phyloP scores from a whole-genome alignment of 2,113 vertebrate genomes.

The Chloroceryle aenea region DNA sequence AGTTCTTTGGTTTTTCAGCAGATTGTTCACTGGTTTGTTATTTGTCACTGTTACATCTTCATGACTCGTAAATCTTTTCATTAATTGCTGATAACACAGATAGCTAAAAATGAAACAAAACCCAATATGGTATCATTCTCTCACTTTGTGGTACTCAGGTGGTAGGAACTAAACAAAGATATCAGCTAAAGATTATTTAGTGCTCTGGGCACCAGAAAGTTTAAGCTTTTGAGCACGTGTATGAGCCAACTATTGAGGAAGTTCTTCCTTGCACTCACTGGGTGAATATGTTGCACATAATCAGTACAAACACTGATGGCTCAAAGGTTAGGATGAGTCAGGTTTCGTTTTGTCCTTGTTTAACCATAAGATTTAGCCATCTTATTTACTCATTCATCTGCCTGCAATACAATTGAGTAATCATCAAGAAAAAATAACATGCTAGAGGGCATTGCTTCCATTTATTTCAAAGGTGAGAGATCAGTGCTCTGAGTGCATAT shows the following conservation, averaged over 20 bases:
- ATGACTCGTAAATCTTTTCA: not conserved
- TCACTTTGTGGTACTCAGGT: not conserved
- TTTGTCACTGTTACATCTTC: not conserved
- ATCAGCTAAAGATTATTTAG: not conserved
- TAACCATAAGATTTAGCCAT: not conserved
- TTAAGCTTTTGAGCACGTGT: not conserved
- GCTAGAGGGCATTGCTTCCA: fast-evolving
- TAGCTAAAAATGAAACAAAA: not conserved
- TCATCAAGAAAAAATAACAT: not conserved
- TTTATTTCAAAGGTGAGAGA: not conserved
- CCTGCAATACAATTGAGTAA: not conserved
- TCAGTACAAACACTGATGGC: not conserved
- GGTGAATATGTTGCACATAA: not conserved
- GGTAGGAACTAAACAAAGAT: not conserved
- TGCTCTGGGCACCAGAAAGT: not conserved
- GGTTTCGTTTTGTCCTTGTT: not conserved
- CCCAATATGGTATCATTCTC: not conserved
- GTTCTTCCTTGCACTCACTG: not conserved
- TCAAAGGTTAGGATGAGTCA: not conserved
- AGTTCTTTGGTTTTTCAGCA: not conserved
- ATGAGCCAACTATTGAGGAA: not conserved
- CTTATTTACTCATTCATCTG: not conserved
- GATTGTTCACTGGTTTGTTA: not conserved
- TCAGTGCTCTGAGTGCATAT: not conserved
- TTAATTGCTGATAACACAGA: not conserved